Percentiles rank a stretch among this genome's conserved stretches.
phyloP scores from a whole-genome alignment of 2,113 vertebrate genomes.

The Vulpes lagopus region DNA sequence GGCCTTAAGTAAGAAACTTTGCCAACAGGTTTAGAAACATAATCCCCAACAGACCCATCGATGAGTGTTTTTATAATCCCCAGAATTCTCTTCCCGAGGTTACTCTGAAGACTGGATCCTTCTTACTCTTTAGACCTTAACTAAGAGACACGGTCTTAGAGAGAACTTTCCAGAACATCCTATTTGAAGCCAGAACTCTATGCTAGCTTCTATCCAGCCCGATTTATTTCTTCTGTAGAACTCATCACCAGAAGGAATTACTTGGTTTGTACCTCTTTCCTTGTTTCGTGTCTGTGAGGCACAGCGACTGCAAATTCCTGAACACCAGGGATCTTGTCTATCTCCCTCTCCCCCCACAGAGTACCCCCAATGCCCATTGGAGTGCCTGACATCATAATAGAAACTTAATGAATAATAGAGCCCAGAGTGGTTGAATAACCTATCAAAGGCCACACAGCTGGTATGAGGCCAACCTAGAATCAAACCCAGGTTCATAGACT shows the following conservation, averaged over 20 bases:
- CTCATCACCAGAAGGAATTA: too few relatives aligned
- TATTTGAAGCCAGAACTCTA: background rate
- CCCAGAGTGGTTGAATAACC: background rate
- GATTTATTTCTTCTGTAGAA: background rate
- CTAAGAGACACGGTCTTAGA: background rate
- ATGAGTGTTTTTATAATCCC: background rate
- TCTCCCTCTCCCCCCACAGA: too few relatives aligned
- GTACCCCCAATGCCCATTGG: rapidly evolving
- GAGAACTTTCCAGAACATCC: background rate
- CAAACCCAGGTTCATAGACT: background rate
- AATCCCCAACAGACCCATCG: background rate
- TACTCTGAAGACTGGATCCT: background rate
- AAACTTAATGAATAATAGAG: background rate
- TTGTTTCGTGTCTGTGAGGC: background rate
- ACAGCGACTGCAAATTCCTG: background rate
- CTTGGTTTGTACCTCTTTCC: background rate
- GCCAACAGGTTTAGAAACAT: background rate
- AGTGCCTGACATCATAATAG: background rate
- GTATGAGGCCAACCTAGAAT: background rate
- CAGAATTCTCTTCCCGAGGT: background rate
- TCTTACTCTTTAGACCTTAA: background rate
- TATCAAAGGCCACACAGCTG: background rate
- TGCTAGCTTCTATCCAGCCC: too few relatives aligned
- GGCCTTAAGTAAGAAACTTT: background rate
- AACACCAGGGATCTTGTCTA: background rate